Evolutionary conservation across 64 coral and sea anemone genomes (phyloP).

Genomic region (Acropora tenuis): DNA sequence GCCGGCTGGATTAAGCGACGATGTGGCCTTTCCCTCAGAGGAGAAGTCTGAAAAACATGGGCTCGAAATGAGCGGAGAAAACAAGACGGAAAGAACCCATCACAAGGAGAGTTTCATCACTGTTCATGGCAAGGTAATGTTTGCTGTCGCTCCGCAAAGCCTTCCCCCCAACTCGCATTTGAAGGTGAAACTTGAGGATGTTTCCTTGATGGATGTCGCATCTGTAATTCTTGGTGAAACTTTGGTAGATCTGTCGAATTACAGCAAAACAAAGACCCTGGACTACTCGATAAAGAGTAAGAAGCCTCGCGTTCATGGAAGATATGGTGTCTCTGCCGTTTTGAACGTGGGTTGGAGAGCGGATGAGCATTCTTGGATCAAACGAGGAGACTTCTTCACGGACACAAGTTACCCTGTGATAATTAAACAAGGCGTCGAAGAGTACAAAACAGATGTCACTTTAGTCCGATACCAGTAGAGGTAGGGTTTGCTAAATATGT

Average conservation of each 20-base stretch:
- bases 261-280: slow-evolving; percentile 29
- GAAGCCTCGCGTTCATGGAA: slow-evolving; percentile 44
- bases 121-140: slow-evolving; percentile 69
- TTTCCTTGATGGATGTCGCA: slow-evolving; percentile 42
- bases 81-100: neutral
- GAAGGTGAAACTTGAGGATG: slow-evolving; percentile 74
- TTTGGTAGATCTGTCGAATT: slow-evolving; percentile 52
- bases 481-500: neutral
- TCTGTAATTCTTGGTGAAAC: slow-evolving; percentile 14
- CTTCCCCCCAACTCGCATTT: slow-evolving; percentile 57
- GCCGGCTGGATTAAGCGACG: neutral
- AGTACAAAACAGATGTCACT: slow-evolving; percentile 61
- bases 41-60: neutral
- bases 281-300: slow-evolving; percentile 58
- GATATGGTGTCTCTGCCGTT: slow-evolving; percentile 75
- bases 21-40: neutral
- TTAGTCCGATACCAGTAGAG: neutral
- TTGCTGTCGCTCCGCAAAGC: slow-evolving; percentile 29
- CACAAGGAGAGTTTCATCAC: slow-evolving; percentile 10
- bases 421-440: slow-evolving; percentile 13
- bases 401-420: slow-evolving; percentile 58
- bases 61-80: neutral
- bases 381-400: slow-evolving; percentile 51
- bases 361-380: slow-evolving; percentile 61
- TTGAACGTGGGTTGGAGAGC: slow-evolving; percentile 86